These are phyloP conservation scores for Scopus umbretta DNA, from an alignment of 2,113 vertebrate species.

Conservation along the genomic window DNA sequence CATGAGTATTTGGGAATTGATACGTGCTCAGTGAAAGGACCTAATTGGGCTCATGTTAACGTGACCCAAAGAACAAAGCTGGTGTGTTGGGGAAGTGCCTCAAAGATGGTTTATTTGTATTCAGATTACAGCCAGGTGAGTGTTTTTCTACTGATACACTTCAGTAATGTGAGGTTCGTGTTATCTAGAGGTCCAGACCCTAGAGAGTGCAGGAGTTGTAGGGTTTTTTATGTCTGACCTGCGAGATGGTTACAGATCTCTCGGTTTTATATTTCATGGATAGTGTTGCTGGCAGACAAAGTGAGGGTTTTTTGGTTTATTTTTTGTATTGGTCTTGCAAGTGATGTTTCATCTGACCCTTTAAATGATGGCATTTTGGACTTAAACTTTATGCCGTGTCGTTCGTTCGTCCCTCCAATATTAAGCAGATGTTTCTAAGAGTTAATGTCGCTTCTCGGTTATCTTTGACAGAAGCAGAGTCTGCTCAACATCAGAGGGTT, in stretches of 20 bases:
- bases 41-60: neutral
- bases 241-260: neutral
- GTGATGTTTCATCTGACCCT: neutral
- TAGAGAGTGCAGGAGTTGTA: neutral
- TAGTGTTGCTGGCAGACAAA: neutral
- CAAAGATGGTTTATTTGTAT: neutral
- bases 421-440: slow-evolving; percentile 63
- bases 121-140: neutral
- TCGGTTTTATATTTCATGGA: neutral
- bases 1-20: neutral
- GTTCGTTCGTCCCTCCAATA: neutral
- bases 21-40: neutral
- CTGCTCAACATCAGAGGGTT: slow-evolving; percentile 69
- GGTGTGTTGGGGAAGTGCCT: neutral
- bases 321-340: neutral
- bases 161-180: neutral
- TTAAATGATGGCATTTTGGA: neutral
- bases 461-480: slow-evolving; percentile 64
- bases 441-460: slow-evolving; percentile 61
- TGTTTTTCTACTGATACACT: neutral
- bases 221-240: neutral
- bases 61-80: neutral
- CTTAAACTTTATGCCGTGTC: neutral
- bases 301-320: neutral
- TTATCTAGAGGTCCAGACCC: neutral